Evolutionary conservation across 1,140 invertebrate genomes (phyloP).

Genomic region (Pseudomyrmex cubaensis): DNA sequence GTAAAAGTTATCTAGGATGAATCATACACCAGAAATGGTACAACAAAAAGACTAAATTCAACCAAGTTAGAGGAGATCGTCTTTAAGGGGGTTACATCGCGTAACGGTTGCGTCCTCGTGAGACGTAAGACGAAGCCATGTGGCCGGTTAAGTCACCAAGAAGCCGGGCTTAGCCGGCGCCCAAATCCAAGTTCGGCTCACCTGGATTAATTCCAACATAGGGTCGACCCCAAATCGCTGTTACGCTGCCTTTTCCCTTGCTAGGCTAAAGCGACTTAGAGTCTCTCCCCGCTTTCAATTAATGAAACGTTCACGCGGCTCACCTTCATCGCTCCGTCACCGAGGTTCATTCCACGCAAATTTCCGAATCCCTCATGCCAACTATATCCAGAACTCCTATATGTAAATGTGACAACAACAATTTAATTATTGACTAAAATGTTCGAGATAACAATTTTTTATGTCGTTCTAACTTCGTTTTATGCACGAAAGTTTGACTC

Average conservation of each 20-base stretch:
- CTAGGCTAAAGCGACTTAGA: slow-evolving; percentile 68
- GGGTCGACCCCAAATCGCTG: slow-evolving; percentile 72
- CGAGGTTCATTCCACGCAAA: slow-evolving; percentile 44
- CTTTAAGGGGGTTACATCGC: slow-evolving; percentile 33
- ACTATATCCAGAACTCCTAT: background rate
- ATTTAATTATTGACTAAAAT: too few species aligned
- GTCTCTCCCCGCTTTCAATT: slow-evolving; percentile 71
- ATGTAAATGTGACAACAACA: background rate
- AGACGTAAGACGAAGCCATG: slow-evolving; percentile 65
- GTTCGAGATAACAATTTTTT: too few species aligned
- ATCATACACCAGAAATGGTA: background rate
- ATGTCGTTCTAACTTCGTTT: too few species aligned
- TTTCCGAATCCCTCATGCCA: slow-evolving; percentile 6
- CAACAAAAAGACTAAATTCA: too few species aligned
- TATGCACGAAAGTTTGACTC: background rate
- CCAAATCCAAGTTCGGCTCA: slow-evolving; percentile 73
- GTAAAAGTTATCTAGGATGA: background rate
- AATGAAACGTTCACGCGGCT: slow-evolving; percentile 71
- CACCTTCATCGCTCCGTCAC: slow-evolving; percentile 41
- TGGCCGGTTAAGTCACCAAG: slow-evolving; percentile 74
- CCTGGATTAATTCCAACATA: slow-evolving; percentile 75
- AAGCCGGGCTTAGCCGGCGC: slow-evolving; percentile 72
- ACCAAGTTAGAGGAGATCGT: slow-evolving; percentile 12
- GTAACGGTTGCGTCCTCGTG: slow-evolving; percentile 39
- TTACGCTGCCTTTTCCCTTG: slow-evolving; percentile 25